Evolutionary conservation across 2,797 vertebrate species (phyloP), one percentile per base, ranked within the genome.

Genomic region (Macrochelys suwanniensis): DNA sequence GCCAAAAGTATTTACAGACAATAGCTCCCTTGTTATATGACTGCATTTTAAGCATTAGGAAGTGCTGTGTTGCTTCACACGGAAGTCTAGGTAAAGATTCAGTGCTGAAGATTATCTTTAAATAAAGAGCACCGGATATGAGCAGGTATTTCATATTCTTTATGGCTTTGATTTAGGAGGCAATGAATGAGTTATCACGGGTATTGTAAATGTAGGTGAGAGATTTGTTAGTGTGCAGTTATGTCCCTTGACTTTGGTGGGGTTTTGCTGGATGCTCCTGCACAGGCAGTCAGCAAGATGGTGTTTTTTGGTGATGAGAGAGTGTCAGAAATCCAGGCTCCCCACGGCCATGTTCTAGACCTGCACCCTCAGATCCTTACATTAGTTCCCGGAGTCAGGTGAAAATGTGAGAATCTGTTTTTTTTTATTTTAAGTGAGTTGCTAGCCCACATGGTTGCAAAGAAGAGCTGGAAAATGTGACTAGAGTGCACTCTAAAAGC

Each of bases 1-100:
- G 50, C 80, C 94, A 84, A 77, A 95, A 50, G 96, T 80, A 87
- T 51, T 86, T 91, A 95, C 82, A 74, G 28, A 42, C 37, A 68
- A 11, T 68, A 42, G 11, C 17, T 88, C 88, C 84, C 65, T 89
- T 80, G 26, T 78, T 91, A 2, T n/a, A 13, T 84, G 80, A 68
- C 80, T 92, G 83, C 90, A 90, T 11, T 80, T 79, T 42, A 85
- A 90, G 59, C 26, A 57, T 80, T 50, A 57, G 81, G 56, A 89
- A 84, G 15, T 19, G 2, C 85, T 68, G 37, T 12, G 42, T 37
- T 5, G 28, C 42, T 68, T 15, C 49, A 37, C 31, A 28, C 33
- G 42, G 9, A 59, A 17, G 51, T 49, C 50, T 50, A 74, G 82
- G 82, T 49, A 81, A 93, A 94, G 65, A 80, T 88, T 68, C 61